Evolutionary conservation across 92 coral and sea anemone genomes (phyloP).

Genomic region (Epizoanthus scotinus): DNA sequence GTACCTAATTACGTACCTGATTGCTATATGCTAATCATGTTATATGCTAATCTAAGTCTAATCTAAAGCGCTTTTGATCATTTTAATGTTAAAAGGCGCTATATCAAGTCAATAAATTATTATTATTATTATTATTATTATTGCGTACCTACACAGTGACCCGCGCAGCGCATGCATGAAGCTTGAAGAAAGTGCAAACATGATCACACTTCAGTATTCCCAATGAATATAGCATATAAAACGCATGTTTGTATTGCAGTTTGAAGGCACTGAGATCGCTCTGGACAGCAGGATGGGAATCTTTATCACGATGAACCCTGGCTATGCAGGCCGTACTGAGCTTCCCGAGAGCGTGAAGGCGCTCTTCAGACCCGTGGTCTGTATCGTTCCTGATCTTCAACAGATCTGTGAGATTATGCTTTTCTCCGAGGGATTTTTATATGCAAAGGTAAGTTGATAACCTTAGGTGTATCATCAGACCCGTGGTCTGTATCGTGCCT

Average conservation of each 20-base stretch:
- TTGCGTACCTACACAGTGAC: no score
- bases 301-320: slow-evolving; percentile 99
- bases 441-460: slow-evolving; percentile 76
- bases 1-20: no score
- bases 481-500: slow-evolving; percentile 97
- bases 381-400: slow-evolving; percentile 95
- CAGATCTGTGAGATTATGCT: slow-evolving; percentile 99
- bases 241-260: slow-evolving; percentile 51
- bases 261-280: slow-evolving; percentile 98
- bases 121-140: no score
- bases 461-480: slow-evolving; percentile 53
- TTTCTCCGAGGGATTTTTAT: slow-evolving; percentile 94
- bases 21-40: no score
- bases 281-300: slow-evolving; percentile 95
- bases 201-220: background rate
- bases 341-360: slow-evolving; percentile 99
- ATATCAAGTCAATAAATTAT: no score
- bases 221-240: background rate
- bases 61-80: no score
- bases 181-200: no score
- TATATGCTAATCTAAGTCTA: no score
- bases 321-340: slow-evolving; percentile 99
- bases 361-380: slow-evolving; percentile 93
- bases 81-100: no score
- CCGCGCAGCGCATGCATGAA: no score